Evolutionary conservation across 2,888 invertebrate genomes (phyloP).

Genomic region (Lasioglossum malachurum): DNA sequence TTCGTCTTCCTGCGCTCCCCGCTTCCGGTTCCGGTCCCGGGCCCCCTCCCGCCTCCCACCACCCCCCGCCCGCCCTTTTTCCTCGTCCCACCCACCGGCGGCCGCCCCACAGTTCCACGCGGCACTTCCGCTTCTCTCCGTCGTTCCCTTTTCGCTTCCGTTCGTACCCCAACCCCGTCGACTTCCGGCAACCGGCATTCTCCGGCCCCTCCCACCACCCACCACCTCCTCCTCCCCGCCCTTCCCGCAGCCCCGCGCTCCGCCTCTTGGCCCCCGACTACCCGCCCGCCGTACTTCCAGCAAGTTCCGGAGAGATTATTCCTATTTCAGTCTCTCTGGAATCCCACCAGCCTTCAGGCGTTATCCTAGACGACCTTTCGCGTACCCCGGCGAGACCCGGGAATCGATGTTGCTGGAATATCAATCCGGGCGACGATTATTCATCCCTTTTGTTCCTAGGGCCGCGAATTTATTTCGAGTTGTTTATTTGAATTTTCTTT

Average conservation of each 20-base stretch:
- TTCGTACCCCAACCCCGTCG: constrained; percentile 73
- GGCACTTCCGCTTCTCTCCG: constrained; percentile 77
- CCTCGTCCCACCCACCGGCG: constrained; percentile 41
- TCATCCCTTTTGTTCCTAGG: background rate
- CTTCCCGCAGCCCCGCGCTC: background rate
- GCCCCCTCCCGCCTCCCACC: constrained; percentile 46
- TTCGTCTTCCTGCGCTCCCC: constrained; percentile 78
- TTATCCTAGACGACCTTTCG: constrained; percentile 38
- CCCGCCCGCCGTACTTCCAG: constrained; percentile 10
- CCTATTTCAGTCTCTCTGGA: constrained; percentile 44
- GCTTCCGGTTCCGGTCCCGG: constrained; percentile 80
- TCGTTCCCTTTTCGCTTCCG: constrained; percentile 78
- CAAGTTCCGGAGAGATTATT: constrained; percentile 52
- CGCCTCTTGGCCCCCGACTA: background rate
- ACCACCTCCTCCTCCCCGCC: constrained; percentile 22
- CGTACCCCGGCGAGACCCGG: background rate
- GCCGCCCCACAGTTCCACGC: constrained; percentile 35
- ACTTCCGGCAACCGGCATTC: constrained; percentile 56
- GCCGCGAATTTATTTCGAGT: background rate
- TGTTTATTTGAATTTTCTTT: too few species aligned
- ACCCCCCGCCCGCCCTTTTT: constrained; percentile 25
- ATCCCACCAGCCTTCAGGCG: constrained; percentile 46
- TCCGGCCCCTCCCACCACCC: constrained; percentile 43
- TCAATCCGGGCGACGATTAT: background rate
- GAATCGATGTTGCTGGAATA: constrained; percentile 1